A percentile compares a stretch with the other conserved stretches of the same genome.
phyloP scores from a whole-genome alignment of 2,113 vertebrate species.

The Orthochromis indermauri region DNA sequence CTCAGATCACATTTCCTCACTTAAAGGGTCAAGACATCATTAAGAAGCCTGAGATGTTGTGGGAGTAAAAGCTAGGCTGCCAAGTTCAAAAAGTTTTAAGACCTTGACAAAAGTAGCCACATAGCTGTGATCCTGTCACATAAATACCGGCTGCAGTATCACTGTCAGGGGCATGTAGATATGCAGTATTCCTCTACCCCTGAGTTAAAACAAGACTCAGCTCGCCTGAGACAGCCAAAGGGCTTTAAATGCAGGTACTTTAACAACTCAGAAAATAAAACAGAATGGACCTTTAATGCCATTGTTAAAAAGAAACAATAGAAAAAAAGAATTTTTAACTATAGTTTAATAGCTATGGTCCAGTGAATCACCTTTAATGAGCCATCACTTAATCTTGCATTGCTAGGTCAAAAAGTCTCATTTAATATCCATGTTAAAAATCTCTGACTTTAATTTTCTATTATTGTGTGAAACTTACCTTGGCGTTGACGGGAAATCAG shows the following conservation, averaged over 20 bases:
- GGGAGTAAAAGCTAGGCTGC: background rate
- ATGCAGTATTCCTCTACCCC: background rate
- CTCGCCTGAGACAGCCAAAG: background rate
- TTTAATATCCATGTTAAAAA: background rate
- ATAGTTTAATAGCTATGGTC: background rate
- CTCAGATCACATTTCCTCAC: constrained; percentile 21
- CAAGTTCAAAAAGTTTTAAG: constrained; percentile 10
- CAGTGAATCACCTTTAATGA: background rate
- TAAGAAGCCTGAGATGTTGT: background rate
- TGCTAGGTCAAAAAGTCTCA: background rate
- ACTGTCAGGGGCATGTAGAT: constrained; percentile 1
- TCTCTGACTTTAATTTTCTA: background rate
- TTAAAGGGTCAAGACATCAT: background rate
- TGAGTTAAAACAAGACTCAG: background rate
- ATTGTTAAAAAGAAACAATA: background rate
- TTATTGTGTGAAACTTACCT: constrained; percentile 55
- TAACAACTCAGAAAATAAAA: background rate
- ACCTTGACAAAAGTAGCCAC: constrained; percentile 29
- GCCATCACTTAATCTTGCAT: background rate
- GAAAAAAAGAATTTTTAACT: background rate
- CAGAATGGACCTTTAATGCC: background rate
- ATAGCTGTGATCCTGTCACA: constrained; percentile 10
- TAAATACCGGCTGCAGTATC: constrained; percentile 8
- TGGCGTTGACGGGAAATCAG: constrained; percentile 26
- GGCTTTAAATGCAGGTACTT: background rate